Conservation (phyloP, 2,113 vertebrate genomes). For the Panthera leo region DNA sequence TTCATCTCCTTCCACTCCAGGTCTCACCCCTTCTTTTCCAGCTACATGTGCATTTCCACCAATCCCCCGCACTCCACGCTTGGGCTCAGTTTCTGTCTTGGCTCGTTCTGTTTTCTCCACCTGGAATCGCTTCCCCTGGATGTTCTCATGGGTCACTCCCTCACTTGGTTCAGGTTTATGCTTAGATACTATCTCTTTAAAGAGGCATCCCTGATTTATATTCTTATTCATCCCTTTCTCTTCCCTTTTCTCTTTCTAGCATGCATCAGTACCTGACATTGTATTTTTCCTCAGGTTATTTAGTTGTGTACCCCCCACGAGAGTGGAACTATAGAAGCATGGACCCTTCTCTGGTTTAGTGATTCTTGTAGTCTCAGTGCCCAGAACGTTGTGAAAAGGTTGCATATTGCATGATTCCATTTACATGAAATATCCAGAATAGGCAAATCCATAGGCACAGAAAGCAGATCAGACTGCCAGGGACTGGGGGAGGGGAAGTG, state of each 20-base stretch:
- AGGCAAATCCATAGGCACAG: not conserved
- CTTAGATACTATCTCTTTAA: not conserved
- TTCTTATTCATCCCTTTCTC: not conserved
- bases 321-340: not conserved
- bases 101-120: not conserved
- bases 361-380: not conserved
- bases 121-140: not conserved
- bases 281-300: not conserved
- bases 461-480: not conserved
- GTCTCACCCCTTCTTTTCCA: not conserved
- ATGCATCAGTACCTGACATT: not conserved
- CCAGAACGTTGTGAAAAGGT: not conserved
- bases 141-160: not conserved
- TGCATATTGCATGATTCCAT: not conserved
- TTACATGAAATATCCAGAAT: not conserved
- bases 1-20: not conserved
- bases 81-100: not conserved
- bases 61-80: not conserved
- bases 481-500: not conserved
- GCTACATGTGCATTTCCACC: not conserved
- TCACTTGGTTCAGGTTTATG: not conserved
- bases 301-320: too few species aligned
- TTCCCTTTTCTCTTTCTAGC: not conserved
- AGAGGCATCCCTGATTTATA: not conserved
- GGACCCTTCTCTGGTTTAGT: not conserved